Base-by-base conservation (phyloP, 2,888 invertebrate species). In the Branchipolynoe longqiensis region DNA sequence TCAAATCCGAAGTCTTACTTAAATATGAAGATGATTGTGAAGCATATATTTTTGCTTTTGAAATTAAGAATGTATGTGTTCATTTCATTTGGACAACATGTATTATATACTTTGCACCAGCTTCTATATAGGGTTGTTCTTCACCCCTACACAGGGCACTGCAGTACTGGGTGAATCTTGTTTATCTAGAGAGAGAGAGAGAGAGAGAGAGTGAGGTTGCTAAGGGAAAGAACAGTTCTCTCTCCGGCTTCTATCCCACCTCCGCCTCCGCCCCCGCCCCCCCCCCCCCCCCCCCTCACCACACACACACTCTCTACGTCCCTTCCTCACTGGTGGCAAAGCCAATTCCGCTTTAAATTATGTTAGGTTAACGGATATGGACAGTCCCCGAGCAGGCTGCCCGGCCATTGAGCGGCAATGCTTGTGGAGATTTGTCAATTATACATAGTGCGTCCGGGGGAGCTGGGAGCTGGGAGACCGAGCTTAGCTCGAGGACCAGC, bases 321-420 rank as follows among this genome's bases (percentile, higher is more conserved):
- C 18, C 31, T 48, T 4, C 31, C 2, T 6, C 48, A 41, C 78
- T 28, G 28, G 78, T 78, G 78, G 78, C 78, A 78, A 78, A 78
- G 78, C 78, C 78, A 78, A 48, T 78, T 78, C 18, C 31, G 78
- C 31, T 8, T 18, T 25, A 54, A 78, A 78, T 78, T 48, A 78
- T 12, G 78, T 78, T 78, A 78, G 78, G 41, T 22, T 78, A 78
- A 78, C 78, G 78, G 78, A 78, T 78, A 54, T 78, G 54, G 78
- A 78, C 78, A 78, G 22, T 40, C 31, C 78, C 31, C 48, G 12
- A 12, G 22, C 48, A 12, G 28, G 28, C n/a, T 48, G 28, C 28
- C 41, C 48, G 48, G 78, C 48, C 78, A 48, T 78, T 78, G 48
- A 54, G 6, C 31, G 54, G 12, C 78, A 31, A 78, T 78, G 78